Evolutionary conservation across 2,113 vertebrate species (phyloP).

Genomic region (Rhodinocichla rosea): DNA sequence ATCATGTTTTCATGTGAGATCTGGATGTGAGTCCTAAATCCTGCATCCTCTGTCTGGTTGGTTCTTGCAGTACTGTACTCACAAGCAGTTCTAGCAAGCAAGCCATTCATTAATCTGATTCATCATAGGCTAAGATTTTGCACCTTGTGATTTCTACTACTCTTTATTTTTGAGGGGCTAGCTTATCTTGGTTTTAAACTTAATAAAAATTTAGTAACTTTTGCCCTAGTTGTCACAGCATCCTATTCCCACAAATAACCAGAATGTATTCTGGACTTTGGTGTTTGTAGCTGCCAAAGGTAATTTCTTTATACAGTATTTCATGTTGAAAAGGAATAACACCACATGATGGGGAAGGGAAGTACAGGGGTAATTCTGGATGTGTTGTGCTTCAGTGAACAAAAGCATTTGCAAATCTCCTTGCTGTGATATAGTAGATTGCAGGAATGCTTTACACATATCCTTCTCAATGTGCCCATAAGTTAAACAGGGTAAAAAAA

Average conservation of each 20-base stretch:
- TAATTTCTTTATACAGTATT: neutral
- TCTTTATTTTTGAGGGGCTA: neutral
- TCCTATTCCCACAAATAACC: neutral
- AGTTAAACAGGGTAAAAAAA: neutral
- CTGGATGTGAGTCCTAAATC: neutral
- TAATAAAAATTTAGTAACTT: neutral
- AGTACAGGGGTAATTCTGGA: neutral
- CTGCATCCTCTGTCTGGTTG: neutral
- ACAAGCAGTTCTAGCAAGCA: neutral
- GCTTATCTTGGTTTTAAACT: neutral
- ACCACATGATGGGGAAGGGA: neutral
- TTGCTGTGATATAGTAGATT: constrained; percentile 43
- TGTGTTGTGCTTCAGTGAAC: neutral
- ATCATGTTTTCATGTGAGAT: neutral
- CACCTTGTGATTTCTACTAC: neutral
- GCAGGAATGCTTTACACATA: neutral
- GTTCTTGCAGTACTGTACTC: neutral
- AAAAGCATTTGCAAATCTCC: constrained; percentile 26
- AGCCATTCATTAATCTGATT: neutral
- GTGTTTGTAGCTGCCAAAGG: neutral
- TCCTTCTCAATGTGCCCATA: constrained; percentile 12
- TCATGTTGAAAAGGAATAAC: constrained; percentile 6
- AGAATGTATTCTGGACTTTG: neutral
- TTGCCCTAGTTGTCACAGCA: neutral
- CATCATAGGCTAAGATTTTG: neutral